Evolutionary conservation across 2,113 vertebrate genomes (phyloP), one percentile per base, ranked within the genome.

Genomic region (Plecturocebus donacophilus): DNA sequence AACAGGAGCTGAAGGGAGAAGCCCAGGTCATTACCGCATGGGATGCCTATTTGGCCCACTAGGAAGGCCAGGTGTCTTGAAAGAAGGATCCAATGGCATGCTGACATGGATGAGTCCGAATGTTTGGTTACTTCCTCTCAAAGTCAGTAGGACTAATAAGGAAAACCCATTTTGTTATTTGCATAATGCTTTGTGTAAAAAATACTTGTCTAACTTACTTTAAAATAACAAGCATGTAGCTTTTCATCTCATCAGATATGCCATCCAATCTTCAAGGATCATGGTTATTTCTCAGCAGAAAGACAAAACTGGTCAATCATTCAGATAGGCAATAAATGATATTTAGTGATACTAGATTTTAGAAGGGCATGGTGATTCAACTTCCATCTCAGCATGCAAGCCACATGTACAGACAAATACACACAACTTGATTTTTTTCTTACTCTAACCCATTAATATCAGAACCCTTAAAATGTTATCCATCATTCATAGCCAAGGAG

Each of bases 241-340:
- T 96, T 95, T 86, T 81, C n/a, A 71, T 42, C 16, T 77, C 38
- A 66, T 91, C 19, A 68, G 30, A 23, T 49, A 73, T 45, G 19
- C 20, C 49, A 96, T 81, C 25, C 6, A 86, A 8, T n/a, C 71
- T 82, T 88, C 32, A 40, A 70, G 45, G 17, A 86, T 27, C 12
- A 47, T n/a, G 30, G 35, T 30, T 27, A 82, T 92, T 95, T 70
- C 11, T n/a, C 6, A 79, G n/a, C 6, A 77, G 76, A 92, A 84
- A 92, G 49, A 76, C 30, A 90, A 79, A 92, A 77, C 52, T 16
- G 42, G 42, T 49, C 40, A 85, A 70, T 85, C 45, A 86, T 81
- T 81, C 12, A 76, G 35, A 49, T 19, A 20, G 77, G n/a, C 4
- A 38, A 20, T 47, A 94, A 87, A 71, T 83, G 30, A 13, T 84